These are phyloP conservation scores for Peribatodes rhomboidaria DNA, from an alignment of 2,888 invertebrate genomes.

Conservation along the genomic window DNA sequence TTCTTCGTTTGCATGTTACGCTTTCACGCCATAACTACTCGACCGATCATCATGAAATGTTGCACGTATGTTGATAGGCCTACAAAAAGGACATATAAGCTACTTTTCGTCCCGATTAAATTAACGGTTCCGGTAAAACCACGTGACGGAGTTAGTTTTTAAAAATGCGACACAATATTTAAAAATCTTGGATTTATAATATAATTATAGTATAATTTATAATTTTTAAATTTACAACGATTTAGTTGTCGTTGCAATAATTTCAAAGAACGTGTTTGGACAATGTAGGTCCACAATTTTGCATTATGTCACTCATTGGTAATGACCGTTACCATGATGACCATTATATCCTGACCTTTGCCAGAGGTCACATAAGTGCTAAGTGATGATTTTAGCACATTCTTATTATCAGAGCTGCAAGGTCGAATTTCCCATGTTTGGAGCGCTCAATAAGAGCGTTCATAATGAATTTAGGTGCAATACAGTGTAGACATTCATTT, in stretches of 20 bases:
- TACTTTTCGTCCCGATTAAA: too few relatives aligned
- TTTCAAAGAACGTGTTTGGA: too few relatives aligned
- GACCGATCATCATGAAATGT: too few relatives aligned
- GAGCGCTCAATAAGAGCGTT: constrained; percentile 6
- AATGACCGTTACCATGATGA: constrained; percentile 47
- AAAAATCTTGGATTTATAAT: not conserved
- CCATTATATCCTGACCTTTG: too few relatives aligned
- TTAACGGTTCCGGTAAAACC: too few relatives aligned
- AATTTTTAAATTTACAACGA: not conserved
- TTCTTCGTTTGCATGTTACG: too few relatives aligned
- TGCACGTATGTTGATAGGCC: too few relatives aligned
- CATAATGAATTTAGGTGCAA: constrained; percentile 8
- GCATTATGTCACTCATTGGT: constrained; percentile 41
- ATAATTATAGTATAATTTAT: too few relatives aligned
- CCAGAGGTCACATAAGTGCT: constrained; percentile 46
- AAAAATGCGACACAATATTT: not conserved
- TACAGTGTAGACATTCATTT: constrained; percentile 8
- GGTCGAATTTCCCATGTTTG: constrained; percentile 39
- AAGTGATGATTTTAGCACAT: constrained; percentile 44
- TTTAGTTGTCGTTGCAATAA: not conserved
- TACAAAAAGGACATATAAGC: too few relatives aligned
- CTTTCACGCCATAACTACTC: too few relatives aligned
- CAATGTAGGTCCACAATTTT: constrained; percentile 18
- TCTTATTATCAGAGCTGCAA: constrained; percentile 39
- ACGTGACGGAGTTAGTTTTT: too few relatives aligned